These are phyloP conservation scores for Agrypnia vestita DNA, from an alignment of 1,140 invertebrate genomes.

Conservation along the genomic window DNA sequence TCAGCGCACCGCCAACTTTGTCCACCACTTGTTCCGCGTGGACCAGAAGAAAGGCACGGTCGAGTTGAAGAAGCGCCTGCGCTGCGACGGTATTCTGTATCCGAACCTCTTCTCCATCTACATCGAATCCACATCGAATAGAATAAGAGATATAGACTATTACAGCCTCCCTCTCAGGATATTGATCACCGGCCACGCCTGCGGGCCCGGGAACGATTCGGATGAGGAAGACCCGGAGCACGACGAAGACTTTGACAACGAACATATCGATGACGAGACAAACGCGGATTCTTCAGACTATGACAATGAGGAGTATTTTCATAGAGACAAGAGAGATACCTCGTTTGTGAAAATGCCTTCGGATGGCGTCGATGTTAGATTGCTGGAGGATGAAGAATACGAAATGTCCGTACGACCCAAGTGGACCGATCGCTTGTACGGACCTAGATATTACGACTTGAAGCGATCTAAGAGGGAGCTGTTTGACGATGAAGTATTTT, in stretches of 20 bases:
- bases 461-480: conserved; percentile 52
- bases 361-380: conserved; percentile 67
- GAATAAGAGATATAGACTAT: conserved; percentile 85
- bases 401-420: conserved; percentile 38
- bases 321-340: conserved; percentile 68
- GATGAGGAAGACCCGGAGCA: conserved; percentile 45
- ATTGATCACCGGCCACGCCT: conserved; percentile 83
- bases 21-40: conserved; percentile 83
- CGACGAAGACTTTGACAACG: conserved; percentile 67
- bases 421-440: conserved; percentile 22
- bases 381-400: conserved; percentile 68
- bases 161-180: conserved; percentile 87
- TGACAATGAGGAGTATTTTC: conserved; percentile 65
- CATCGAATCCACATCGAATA: conserved; percentile 87
- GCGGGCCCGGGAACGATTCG: conserved; percentile 68
- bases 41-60: conserved; percentile 83
- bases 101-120: conserved; percentile 89
- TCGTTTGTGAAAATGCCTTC: conserved; percentile 12
- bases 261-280: conserved; percentile 71
- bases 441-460: conserved; percentile 7
- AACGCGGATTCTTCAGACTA: conserved; percentile 66
- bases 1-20: conserved; percentile 86
- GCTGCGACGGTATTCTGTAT: conserved; percentile 87
- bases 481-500: conserved; percentile 55
- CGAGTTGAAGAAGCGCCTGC: conserved; percentile 80